Percentiles rank a stretch among this genome's conserved stretches.
phyloP scores from a whole-genome alignment of 2,797 vertebrate species.

The Dendrocincla fuliginosa region DNA sequence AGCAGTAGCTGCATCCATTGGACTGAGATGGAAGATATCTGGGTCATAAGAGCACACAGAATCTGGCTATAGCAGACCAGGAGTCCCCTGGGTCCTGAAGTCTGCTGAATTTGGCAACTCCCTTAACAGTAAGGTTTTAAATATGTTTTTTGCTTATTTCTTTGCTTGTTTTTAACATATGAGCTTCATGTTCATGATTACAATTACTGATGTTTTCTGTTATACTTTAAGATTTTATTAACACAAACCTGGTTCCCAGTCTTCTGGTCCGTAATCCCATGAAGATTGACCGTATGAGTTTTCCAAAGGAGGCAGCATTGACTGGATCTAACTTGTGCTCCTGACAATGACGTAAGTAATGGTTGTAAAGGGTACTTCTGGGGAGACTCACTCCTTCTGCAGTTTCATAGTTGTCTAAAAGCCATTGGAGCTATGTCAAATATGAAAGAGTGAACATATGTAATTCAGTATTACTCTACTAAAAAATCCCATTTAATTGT shows the following conservation, averaged over 20 bases:
- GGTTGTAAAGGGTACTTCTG: constrained; percentile 84
- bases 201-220: neutral
- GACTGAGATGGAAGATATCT: neutral
- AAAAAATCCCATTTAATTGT: neutral
- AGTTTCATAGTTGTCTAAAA: constrained; percentile 84
- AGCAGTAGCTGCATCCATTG: neutral
- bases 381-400: constrained; percentile 85
- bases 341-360: constrained; percentile 84
- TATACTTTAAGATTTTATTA: neutral
- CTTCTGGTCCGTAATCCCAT: constrained; percentile 83
- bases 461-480: constrained; percentile 28
- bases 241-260: constrained; percentile 75
- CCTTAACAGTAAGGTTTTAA: neutral
- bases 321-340: constrained; percentile 84
- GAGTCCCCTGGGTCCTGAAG: neutral
- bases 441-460: constrained; percentile 57
- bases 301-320: constrained; percentile 84
- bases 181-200: neutral
- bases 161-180: neutral
- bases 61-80: neutral
- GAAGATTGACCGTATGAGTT: constrained; percentile 84
- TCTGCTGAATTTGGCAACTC: neutral
- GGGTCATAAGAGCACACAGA: neutral
- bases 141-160: neutral
- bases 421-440: constrained; percentile 80